Conservation (phyloP, 2,113 vertebrate species). For the Sula dactylatra region DNA sequence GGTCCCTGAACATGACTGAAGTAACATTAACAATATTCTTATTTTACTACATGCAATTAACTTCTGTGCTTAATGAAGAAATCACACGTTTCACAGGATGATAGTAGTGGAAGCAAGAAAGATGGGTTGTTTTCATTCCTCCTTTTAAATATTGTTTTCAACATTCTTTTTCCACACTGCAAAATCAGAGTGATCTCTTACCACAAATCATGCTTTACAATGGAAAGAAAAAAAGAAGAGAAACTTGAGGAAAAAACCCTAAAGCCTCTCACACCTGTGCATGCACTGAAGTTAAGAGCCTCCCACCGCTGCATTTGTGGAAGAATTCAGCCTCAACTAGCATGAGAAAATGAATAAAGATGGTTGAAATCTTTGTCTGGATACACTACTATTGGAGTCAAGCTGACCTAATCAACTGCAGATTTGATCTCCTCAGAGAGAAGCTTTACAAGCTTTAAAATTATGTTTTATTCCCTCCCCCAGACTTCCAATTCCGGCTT, state of each 20-base stretch:
- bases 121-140: neutral
- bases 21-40: neutral
- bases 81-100: neutral
- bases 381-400: neutral
- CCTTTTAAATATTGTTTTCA: neutral
- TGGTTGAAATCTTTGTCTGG: neutral
- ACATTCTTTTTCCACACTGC: neutral
- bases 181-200: neutral
- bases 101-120: neutral
- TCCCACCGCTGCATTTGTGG: neutral
- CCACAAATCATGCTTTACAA: neutral
- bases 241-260: neutral
- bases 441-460: constrained; percentile 19
- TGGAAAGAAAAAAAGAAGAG: neutral
- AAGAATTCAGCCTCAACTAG: neutral
- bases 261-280: neutral
- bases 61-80: neutral
- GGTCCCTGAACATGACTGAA: neutral
- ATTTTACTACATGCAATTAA: neutral
- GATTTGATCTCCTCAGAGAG: neutral
- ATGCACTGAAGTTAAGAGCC: neutral
- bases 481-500: neutral
- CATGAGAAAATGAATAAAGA: neutral
- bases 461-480: neutral
- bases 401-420: constrained; percentile 27